A percentile compares a stretch with the other conserved stretches of the same genome.
Evolutionary conservation across 1,140 invertebrate species (phyloP).

Genomic region (Solenopsis invicta): DNA sequence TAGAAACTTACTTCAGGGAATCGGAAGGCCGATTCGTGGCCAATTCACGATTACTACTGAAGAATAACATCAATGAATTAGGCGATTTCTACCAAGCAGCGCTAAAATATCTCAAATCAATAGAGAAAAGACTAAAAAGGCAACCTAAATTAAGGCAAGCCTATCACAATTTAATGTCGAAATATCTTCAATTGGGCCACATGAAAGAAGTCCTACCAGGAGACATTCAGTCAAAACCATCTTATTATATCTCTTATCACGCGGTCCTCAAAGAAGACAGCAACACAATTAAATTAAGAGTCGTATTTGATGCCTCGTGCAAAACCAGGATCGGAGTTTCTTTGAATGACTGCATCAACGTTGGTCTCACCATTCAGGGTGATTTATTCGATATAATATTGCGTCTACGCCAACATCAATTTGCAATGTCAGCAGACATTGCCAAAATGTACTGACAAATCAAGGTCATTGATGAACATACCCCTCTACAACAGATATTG

Average conservation of each 20-base stretch:
- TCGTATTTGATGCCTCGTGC: conserved; percentile 10
- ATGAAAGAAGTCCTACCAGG: not conserved
- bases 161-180: no score
- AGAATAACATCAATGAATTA: no score
- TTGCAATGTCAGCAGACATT: conserved; percentile 50
- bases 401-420: conserved; percentile 36
- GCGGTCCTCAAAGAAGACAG: not conserved
- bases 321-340: not conserved
- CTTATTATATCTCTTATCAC: conserved; percentile 11
- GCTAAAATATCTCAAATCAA: no score
- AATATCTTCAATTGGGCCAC: not conserved
- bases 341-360: not conserved
- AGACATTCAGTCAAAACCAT: no score
- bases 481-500: not conserved
- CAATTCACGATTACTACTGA: no score
- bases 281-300: not conserved
- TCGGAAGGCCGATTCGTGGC: no score
- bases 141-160: no score
- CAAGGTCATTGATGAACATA: not conserved
- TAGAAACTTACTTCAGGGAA: no score
- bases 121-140: no score
- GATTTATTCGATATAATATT: conserved; percentile 25
- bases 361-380: conserved; percentile 16
- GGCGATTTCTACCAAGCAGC: no score
- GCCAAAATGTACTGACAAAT: not conserved